phyloP scores from a whole-genome alignment of 2,888 invertebrate species.

The Leptinotarsa rubiginosa region DNA sequence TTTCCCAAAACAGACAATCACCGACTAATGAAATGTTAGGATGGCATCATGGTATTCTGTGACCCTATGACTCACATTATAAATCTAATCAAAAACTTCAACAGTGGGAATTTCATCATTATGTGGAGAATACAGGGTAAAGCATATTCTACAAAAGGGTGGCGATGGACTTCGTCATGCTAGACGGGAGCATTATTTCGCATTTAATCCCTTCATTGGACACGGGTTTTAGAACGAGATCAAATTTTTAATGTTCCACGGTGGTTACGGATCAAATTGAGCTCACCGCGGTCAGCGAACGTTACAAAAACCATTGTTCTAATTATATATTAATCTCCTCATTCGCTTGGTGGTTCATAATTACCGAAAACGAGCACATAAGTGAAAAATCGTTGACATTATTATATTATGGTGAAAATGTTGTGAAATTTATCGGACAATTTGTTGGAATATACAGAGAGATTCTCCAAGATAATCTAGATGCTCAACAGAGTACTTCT shows the following conservation, averaged over 20 bases:
- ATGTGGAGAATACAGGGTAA: constrained; percentile 18
- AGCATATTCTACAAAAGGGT: constrained; percentile 18
- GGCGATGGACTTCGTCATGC: constrained; percentile 17
- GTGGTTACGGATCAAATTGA: constrained; percentile 16
- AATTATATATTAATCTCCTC: constrained; percentile 14
- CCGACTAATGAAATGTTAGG: background rate
- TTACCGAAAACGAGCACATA: background rate
- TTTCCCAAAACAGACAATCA: background rate
- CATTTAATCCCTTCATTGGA: constrained; percentile 18
- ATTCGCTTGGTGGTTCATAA: background rate
- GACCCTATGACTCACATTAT: constrained; percentile 14
- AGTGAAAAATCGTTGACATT: background rate
- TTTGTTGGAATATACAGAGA: too few relatives aligned
- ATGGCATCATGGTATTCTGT: background rate
- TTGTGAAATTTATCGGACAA: too few relatives aligned
- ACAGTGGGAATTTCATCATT: constrained; percentile 15
- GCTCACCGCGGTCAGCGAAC: constrained; percentile 5
- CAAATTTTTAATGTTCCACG: constrained; percentile 14
- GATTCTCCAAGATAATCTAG: too few relatives aligned
- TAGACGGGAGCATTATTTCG: constrained; percentile 13
- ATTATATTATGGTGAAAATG: too few relatives aligned
- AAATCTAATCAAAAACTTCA: background rate
- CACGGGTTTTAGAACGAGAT: constrained; percentile 16
- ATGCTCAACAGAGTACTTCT: too few relatives aligned
- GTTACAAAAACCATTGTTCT: constrained; percentile 9